Evolutionary conservation across 1,140 invertebrate genomes (phyloP), one percentile per base, ranked within the genome.

Genomic region (Streblospio benedicti): DNA sequence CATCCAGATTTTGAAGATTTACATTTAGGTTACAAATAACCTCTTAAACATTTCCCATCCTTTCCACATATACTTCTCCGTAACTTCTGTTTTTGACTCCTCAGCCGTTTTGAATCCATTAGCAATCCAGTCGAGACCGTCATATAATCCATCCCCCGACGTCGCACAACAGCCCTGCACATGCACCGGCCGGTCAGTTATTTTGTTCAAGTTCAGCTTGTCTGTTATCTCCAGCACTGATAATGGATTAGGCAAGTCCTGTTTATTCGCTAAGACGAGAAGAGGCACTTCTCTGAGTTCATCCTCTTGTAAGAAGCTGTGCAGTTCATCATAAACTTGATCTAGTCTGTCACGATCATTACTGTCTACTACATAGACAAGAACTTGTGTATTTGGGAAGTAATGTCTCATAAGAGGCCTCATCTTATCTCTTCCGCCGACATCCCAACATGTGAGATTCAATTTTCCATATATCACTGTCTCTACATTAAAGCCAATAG

Each of bases 61-160:
- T n/a, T n/a, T n/a, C n/a, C n/a, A n/a, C n/a, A n/a, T n/a, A n/a
- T n/a, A n/a, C n/a, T n/a, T n/a, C n/a, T n/a, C n/a, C n/a, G n/a
- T n/a, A n/a, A n/a, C n/a, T n/a, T n/a, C n/a, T n/a, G n/a, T n/a
- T n/a, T n/a, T n/a, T n/a, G n/a, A n/a, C n/a, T n/a, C n/a, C n/a
- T n/a, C n/a, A 75, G 59, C 45, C 60, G 76, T 83, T 93, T 94
- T 77, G 93, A 97, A 69, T n/a, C n/a, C n/a, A n/a, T n/a, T n/a
- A n/a, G n/a, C n/a, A n/a, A 98, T 86, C 94, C 94, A 98, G 81
- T 98, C 94, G 59, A 99, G 85, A 68, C 94, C 95, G 83, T 98
- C 95, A 79, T 97, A 97, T 62, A 99, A 84, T 64, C 95, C 95
- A 76, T 95, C 87, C 62, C 94, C 95, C 76, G 91, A 92, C 60